Evolutionary conservation across 2,888 invertebrate species (phyloP).

Genomic region (Nomada goodeniana): DNA sequence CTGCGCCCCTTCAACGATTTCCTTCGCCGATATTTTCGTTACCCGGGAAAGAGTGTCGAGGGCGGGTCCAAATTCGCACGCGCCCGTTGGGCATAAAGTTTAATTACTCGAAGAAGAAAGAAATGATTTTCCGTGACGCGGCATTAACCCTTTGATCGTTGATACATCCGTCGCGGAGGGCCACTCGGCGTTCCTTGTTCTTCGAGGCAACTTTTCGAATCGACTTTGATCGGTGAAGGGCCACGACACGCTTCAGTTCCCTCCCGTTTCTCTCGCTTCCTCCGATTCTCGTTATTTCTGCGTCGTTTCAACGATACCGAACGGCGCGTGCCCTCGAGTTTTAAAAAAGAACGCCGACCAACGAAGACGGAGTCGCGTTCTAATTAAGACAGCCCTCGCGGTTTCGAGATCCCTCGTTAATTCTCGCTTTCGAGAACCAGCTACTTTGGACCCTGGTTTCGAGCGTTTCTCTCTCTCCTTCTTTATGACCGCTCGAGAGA

Average conservation of each 20-base stretch:
- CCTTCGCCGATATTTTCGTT: conserved; percentile 3
- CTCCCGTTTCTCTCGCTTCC: background rate
- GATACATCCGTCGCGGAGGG: conserved; percentile 43
- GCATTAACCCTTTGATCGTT: conserved; percentile 51
- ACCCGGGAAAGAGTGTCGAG: conserved; percentile 5
- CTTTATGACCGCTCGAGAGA: background rate
- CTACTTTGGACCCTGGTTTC: conserved; percentile 10
- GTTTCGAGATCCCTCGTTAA: conserved; percentile 59
- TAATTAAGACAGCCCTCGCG: conserved; percentile 57
- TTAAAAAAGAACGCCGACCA: conserved; percentile 30
- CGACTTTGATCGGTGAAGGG: conserved; percentile 47
- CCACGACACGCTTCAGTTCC: background rate
- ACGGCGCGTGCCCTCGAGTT: conserved; percentile 29
- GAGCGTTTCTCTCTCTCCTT: background rate
- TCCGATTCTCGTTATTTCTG: conserved; percentile 39
- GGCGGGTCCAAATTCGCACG: background rate
- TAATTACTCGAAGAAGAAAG: conserved; percentile 33
- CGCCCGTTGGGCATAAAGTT: background rate
- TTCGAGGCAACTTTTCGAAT: conserved; percentile 39
- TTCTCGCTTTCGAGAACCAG: conserved; percentile 39
- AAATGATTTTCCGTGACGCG: conserved; percentile 18
- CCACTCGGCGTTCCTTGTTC: conserved; percentile 46
- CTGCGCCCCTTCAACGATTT: no score
- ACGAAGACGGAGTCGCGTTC: conserved; percentile 41
- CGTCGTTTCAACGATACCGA: conserved; percentile 48